phyloP scores from a whole-genome alignment of 1,140 invertebrate species.

The Pseudomyrmex gracilis region DNA sequence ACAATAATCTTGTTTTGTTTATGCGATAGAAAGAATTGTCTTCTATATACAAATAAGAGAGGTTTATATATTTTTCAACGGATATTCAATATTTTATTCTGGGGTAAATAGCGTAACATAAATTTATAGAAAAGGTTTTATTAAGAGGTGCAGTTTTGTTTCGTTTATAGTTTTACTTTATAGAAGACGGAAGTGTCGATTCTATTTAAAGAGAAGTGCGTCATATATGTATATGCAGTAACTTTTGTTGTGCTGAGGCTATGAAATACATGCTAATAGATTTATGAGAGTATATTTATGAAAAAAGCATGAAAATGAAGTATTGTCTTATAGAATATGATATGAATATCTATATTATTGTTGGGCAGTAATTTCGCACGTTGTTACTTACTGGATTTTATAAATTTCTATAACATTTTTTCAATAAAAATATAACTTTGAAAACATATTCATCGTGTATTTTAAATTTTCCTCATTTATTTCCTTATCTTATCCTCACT shows the following conservation, averaged over 20 bases:
- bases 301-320: background rate
- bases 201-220: background rate
- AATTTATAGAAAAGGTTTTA: background rate
- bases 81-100: too few relatives aligned
- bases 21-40: too few relatives aligned
- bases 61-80: too few relatives aligned
- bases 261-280: constrained; percentile 28
- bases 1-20: too few relatives aligned
- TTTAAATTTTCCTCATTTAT: background rate
- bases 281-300: constrained; percentile 14
- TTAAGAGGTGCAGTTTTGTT: background rate
- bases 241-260: constrained; percentile 31
- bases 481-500: background rate
- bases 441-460: background rate
- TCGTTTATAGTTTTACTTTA: background rate
- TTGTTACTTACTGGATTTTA: constrained; percentile 59
- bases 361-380: constrained; percentile 22
- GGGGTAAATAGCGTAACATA: too few relatives aligned
- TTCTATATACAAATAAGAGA: too few relatives aligned
- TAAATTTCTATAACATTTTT: constrained; percentile 65
- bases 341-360: constrained; percentile 55
- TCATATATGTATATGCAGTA: background rate
- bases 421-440: constrained; percentile 60
- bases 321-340: background rate
- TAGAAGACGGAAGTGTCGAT: background rate